These are phyloP conservation scores for Trichonephila inaurata DNA, from an alignment of 1,140 invertebrate species.

Conservation along the genomic window DNA sequence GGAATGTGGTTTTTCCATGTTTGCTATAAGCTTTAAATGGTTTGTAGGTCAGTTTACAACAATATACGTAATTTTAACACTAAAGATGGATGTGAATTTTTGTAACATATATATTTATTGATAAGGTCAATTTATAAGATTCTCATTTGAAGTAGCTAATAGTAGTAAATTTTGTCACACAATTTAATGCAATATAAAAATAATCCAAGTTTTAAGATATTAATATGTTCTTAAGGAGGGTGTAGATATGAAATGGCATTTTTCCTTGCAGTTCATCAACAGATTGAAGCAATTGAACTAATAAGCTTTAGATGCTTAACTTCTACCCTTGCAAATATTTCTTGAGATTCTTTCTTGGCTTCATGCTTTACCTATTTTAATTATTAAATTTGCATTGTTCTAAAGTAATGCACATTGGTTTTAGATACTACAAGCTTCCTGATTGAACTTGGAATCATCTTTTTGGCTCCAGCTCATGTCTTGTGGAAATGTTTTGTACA, in stretches of 20 bases:
- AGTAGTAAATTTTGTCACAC: too few species aligned
- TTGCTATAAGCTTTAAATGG: too few species aligned
- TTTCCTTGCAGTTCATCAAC: neutral
- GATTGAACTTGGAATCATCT: neutral
- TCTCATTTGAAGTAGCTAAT: too few species aligned
- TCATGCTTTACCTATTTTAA: neutral
- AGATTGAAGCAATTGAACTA: neutral
- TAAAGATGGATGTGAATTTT: too few species aligned
- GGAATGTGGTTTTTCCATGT: too few species aligned
- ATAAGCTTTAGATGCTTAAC: neutral
- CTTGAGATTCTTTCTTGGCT: neutral
- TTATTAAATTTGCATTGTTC: neutral
- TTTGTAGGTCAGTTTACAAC: too few species aligned
- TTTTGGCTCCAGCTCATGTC: neutral
- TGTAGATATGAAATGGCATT: neutral
- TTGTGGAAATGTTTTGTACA: neutral
- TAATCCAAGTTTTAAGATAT: too few species aligned
- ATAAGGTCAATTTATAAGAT: too few species aligned
- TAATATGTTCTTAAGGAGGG: too few species aligned
- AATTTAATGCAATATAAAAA: too few species aligned
- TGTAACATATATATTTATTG: too few species aligned
- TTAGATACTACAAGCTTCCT: constrained; percentile 27
- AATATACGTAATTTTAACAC: too few species aligned
- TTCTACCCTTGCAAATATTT: neutral
- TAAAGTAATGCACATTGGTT: constrained; percentile 14